These are phyloP conservation scores for Meloidogyne hapla DNA, from an alignment of 1,140 invertebrate genomes.

Conservation along the genomic window DNA sequence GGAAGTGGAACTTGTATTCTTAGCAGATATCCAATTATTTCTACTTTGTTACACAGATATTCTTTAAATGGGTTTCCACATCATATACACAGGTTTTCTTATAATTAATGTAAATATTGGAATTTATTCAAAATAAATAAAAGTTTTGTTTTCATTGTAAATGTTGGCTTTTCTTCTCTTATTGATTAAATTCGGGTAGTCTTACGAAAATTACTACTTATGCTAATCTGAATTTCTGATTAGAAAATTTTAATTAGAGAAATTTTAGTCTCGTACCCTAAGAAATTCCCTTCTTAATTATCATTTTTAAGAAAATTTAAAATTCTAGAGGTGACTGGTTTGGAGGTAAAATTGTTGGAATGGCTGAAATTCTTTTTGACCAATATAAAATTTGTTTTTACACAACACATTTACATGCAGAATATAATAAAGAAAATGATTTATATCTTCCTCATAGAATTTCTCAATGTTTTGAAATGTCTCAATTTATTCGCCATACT, in stretches of 20 bases:
- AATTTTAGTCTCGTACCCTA: no score
- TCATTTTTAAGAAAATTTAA: neutral
- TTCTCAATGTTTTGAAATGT: conserved; percentile 86
- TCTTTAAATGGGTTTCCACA: conserved; percentile 93
- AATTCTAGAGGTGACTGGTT: conserved; percentile 88
- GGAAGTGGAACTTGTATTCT: conserved; percentile 89
- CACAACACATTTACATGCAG: conserved; percentile 90
- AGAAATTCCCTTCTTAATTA: no score
- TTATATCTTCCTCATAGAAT: conserved; percentile 75
- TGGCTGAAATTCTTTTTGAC: conserved; percentile 74
- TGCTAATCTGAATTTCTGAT: no score
- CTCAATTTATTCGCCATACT: conserved; percentile 85
- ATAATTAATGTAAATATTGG: no score
- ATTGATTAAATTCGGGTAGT: no score
- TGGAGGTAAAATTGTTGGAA: conserved; percentile 89
- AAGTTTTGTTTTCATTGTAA: no score
- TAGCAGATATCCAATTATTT: conserved; percentile 80
- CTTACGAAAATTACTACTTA: no score
- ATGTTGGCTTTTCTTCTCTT: no score
- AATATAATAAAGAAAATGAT: conserved; percentile 76
- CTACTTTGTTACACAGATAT: conserved; percentile 86
- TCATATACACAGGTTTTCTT: conserved; percentile 73
- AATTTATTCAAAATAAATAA: no score
- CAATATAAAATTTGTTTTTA: conserved; percentile 75
- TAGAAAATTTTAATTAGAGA: no score